Evolutionary conservation across 1,140 invertebrate species (phyloP), one percentile per base, ranked within the genome.

Genomic region (Tachypleus tridentatus): DNA sequence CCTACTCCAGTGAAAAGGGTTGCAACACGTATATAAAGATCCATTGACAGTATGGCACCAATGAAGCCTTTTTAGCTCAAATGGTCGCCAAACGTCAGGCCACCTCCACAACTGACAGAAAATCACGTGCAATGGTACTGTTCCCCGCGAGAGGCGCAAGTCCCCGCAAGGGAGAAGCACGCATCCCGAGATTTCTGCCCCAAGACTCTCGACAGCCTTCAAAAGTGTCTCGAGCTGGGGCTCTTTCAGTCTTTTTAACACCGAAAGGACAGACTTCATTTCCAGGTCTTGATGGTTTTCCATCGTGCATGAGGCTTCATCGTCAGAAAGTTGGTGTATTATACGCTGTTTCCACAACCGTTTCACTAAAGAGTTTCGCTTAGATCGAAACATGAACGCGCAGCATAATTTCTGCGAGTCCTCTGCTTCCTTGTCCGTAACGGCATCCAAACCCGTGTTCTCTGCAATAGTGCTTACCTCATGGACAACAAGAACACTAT

Each of bases 31-130:
- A 51, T 70, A 65, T 4, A 48, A 29, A 77, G 94, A 91, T 73
- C 88, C 85, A 78, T 93, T 93, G 71, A 89, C 80, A 70, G 87
- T 85, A 74, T 92, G 85, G 77, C 94, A 97, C 74, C 89, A 85
- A 64, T 95, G 90, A 47, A 94, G 82, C 4, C 91, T 84, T 73
- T 89, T 86, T 63, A 98, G 78, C 82, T 97, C 93, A 83, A 97
- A 92, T 75, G 97, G 93, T 67, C 88, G 91, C 75, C 93, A 87
- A 58, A 98, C 80, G 79, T 97, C 93, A 53, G 94, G 94, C 92
- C 93, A 98, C 67, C 95, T 87, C 93, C 93, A 98, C 73, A 98
- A 79, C 67, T 91, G 85, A 78, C 93, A 96, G 75, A 93, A 93
- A 72, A 94, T 90, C 61, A 97, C 92, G 82, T 98, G 93, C 65